Conservation (phyloP, 2,888 invertebrate genomes). For the Synergus gifuensis region DNA sequence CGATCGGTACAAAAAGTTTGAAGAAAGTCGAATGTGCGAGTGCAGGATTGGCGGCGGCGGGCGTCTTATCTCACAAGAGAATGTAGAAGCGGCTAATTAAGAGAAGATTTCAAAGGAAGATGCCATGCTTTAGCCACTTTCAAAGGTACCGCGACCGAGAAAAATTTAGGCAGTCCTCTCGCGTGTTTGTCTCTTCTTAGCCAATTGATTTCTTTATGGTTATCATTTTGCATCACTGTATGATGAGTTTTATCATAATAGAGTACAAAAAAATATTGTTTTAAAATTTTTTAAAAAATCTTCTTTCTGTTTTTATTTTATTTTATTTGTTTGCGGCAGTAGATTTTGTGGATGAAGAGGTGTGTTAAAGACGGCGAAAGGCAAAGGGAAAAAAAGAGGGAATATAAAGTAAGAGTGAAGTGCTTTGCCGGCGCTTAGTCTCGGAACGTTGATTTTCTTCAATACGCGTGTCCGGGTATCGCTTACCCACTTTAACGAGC, state of each 20-base stretch:
- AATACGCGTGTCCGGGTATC: slow-evolving; percentile 62
- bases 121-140: slow-evolving; percentile 53
- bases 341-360: not conserved
- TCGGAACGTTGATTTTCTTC: slow-evolving; percentile 57
- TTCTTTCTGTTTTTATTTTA: too few species aligned
- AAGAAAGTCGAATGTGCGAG: slow-evolving; percentile 30
- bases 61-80: slow-evolving; percentile 48
- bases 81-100: slow-evolving; percentile 57
- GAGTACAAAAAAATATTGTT: too few species aligned
- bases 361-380: slow-evolving; percentile 29
- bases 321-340: not conserved
- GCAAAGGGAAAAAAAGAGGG: slow-evolving; percentile 13
- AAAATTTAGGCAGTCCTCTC: slow-evolving; percentile 42
- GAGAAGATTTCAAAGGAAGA: slow-evolving; percentile 55
- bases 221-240: not conserved
- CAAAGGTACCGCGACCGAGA: slow-evolving; percentile 52
- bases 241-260: too few species aligned
- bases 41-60: not conserved
- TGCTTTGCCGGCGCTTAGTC: slow-evolving; percentile 58
- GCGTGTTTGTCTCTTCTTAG: slow-evolving; percentile 30
- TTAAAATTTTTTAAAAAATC: too few species aligned
- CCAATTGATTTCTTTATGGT: slow-evolving; percentile 13
- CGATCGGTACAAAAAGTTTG: not conserved
- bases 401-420: slow-evolving; percentile 46
- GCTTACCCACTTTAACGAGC: slow-evolving; percentile 59